Conservation (phyloP, 2,797 vertebrate genomes). For the Mallotus villosus region DNA sequence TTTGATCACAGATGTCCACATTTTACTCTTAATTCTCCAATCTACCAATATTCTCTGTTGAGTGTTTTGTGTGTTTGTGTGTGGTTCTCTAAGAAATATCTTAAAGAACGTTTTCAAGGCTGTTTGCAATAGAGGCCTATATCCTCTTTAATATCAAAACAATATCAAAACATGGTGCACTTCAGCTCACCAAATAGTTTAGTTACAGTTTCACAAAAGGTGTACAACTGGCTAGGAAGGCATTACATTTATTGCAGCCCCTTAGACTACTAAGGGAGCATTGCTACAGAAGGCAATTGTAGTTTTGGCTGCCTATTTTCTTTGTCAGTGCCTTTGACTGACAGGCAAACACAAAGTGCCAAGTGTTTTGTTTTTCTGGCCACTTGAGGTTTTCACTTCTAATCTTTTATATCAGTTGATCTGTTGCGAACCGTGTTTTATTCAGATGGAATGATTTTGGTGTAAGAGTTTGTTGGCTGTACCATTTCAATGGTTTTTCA, state of each 20-base stretch:
- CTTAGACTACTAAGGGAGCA: background rate
- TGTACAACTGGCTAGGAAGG: background rate
- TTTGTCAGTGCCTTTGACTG: constrained; percentile 36
- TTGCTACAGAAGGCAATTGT: background rate
- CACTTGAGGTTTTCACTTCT: background rate
- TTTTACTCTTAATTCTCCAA: background rate
- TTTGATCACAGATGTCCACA: background rate
- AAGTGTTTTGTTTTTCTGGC: constrained; percentile 13
- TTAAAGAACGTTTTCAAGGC: no score
- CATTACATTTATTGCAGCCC: background rate
- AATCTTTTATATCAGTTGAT: constrained; percentile 31
- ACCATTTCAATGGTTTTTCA: constrained; percentile 23
- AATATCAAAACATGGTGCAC: background rate
- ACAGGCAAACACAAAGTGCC: constrained; percentile 48
- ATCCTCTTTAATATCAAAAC: background rate
- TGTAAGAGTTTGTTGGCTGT: constrained; percentile 31
- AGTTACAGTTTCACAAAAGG: background rate
- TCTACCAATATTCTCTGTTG: background rate
- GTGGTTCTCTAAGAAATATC: no score
- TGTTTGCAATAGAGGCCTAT: no score
- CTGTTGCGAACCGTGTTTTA: constrained; percentile 37
- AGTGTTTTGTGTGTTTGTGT: no score
- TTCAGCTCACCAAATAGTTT: background rate
- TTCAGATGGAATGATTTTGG: constrained; percentile 35
- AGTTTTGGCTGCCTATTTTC: background rate